phyloP scores from a whole-genome alignment of 2,888 invertebrate species.

The Eilema sororculum region DNA sequence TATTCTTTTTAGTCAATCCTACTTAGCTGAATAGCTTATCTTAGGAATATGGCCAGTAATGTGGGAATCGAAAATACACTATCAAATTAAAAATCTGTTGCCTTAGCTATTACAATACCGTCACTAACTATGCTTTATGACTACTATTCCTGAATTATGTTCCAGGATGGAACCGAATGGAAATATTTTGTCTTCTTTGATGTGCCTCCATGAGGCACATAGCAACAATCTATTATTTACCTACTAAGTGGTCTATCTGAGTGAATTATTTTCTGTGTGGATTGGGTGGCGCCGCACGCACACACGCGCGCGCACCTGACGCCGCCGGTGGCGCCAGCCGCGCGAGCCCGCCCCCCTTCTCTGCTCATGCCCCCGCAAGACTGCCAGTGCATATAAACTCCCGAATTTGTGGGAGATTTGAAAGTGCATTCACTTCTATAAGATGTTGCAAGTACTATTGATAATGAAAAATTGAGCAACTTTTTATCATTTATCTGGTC shows the following conservation, averaged over 20 bases:
- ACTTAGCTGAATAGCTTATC: neutral
- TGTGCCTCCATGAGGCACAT: conserved; percentile 38
- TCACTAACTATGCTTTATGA: too few species aligned
- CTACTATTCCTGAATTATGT: too few species aligned
- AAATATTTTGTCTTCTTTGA: neutral
- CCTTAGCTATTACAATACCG: too few species aligned
- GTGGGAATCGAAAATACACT: neutral
- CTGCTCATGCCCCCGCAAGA: conserved; percentile 51
- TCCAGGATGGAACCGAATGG: neutral
- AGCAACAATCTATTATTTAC: conserved; percentile 29
- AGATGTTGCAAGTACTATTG: neutral
- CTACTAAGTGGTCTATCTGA: conserved; percentile 35
- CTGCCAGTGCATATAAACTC: conserved; percentile 52
- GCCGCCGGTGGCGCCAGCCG: conserved; percentile 84
- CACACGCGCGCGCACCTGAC: conserved; percentile 84
- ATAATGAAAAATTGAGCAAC: neutral
- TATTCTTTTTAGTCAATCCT: neutral
- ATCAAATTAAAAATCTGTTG: neutral
- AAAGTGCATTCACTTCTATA: too few species aligned
- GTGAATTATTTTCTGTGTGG: conserved; percentile 44
- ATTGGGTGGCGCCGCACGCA: conserved; percentile 83
- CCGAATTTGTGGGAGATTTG: conserved; percentile 43
- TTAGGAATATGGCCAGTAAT: neutral
- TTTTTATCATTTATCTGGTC: neutral
- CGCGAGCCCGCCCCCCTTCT: conserved; percentile 53